A percentile compares a stretch with the other conserved stretches of the same genome.
These are phyloP conservation scores for Laothoe populi DNA, from an alignment of 2,888 invertebrate species.

Conservation along the genomic window DNA sequence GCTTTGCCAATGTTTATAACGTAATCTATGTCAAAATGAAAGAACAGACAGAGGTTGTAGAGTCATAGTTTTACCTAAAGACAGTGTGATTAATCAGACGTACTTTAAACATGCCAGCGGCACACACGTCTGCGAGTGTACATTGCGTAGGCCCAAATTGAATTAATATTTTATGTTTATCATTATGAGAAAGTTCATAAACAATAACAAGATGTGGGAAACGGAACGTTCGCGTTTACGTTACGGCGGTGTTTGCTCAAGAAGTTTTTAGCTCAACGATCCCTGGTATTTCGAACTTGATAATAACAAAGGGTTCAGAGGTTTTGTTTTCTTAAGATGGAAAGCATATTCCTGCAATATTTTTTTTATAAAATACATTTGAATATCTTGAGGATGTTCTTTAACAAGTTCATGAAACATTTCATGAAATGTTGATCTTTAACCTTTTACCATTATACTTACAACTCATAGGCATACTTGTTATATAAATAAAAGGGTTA, in stretches of 20 bases:
- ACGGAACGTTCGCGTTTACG: conserved; percentile 35
- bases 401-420: not conserved
- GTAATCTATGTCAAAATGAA: not conserved
- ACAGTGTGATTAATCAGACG: not conserved
- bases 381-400: conserved; percentile 1
- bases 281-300: conserved; percentile 21
- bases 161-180: conserved; percentile 58
- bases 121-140: conserved; percentile 17
- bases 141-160: conserved; percentile 45
- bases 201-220: conserved; percentile 46
- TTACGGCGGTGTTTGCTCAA: conserved; percentile 34
- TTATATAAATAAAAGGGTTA: too few relatives aligned
- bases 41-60: not conserved
- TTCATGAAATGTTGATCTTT: not conserved
- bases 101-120: conserved; percentile 11
- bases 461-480: too few relatives aligned
- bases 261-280: conserved; percentile 26
- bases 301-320: conserved; percentile 19
- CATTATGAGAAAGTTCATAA: conserved; percentile 48
- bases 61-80: not conserved
- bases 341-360: conserved; percentile 8
- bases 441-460: not conserved
- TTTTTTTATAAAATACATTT: conserved; percentile 2
- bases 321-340: conserved; percentile 12
- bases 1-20: conserved; percentile 3